Percentiles rank a stretch among this genome's conserved stretches.
phyloP scores from a whole-genome alignment of 2,888 invertebrate genomes.

The Oligia fasciuncula region DNA sequence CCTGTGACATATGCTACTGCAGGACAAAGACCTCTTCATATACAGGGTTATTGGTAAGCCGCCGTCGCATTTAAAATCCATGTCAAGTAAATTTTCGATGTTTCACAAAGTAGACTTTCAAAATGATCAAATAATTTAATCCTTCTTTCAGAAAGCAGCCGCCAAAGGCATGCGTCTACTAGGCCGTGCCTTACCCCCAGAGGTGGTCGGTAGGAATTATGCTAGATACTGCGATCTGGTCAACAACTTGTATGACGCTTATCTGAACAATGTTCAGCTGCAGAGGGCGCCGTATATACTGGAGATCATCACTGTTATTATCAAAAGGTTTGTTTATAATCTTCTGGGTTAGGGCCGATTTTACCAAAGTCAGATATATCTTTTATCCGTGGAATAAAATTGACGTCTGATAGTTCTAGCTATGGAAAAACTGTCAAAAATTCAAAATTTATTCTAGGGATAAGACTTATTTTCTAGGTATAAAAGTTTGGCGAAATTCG shows the following conservation, averaged over 20 bases:
- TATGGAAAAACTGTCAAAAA: too few species aligned
- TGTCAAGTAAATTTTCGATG: neutral
- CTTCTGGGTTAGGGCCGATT: neutral
- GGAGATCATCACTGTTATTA: slow-evolving; percentile 70
- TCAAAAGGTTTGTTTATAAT: slow-evolving; percentile 68
- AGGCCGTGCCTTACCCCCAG: slow-evolving; percentile 67
- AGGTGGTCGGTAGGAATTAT: slow-evolving; percentile 71
- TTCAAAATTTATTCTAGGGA: too few species aligned
- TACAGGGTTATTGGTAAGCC: too few species aligned
- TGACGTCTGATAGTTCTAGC: too few species aligned
- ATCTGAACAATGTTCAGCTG: slow-evolving; percentile 72
- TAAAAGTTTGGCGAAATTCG: too few species aligned
- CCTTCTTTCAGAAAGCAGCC: slow-evolving; percentile 58
- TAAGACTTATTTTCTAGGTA: too few species aligned
- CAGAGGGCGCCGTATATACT: slow-evolving; percentile 72
- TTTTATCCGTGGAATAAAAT: too few species aligned
- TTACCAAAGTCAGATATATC: too few species aligned
- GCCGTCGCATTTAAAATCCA: neutral
- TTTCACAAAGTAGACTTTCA: neutral
- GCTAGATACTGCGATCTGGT: slow-evolving; percentile 72
- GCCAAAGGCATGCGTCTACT: slow-evolving; percentile 63
- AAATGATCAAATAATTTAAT: neutral
- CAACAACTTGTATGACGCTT: slow-evolving; percentile 74
- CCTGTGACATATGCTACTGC: too few species aligned
- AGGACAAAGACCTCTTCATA: too few species aligned